These are phyloP conservation scores for Nymphalis urticae DNA, from an alignment of 2,888 invertebrate species.

Conservation along the genomic window DNA sequence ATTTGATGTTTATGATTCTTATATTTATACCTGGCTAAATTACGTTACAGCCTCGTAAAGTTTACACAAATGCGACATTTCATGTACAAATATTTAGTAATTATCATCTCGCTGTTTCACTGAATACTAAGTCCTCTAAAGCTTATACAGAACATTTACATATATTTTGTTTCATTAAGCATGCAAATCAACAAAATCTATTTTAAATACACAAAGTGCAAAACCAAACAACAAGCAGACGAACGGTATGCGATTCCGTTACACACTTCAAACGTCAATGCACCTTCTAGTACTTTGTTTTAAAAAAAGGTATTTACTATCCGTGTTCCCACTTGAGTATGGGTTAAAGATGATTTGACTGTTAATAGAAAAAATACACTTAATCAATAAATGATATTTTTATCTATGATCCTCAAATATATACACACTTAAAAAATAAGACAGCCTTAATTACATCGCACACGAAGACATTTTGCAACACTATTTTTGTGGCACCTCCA, in stretches of 20 bases:
- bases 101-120: too few relatives aligned
- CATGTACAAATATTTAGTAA: too few relatives aligned
- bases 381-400: too few relatives aligned
- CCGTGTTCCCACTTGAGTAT: background rate
- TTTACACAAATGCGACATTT: too few relatives aligned
- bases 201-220: background rate
- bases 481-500: too few relatives aligned
- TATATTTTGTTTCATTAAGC: background rate
- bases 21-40: background rate
- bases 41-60: too few relatives aligned
- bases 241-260: slow-evolving; percentile 25
- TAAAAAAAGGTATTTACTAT: slow-evolving; percentile 4
- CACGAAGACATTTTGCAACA: too few relatives aligned
- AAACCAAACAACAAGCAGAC: slow-evolving; percentile 1
- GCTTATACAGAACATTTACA: background rate
- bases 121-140: too few relatives aligned
- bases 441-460: too few relatives aligned
- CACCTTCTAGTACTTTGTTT: slow-evolving; percentile 25
- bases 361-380: too few relatives aligned
- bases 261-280: slow-evolving; percentile 32
- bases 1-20: background rate
- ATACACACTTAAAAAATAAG: too few relatives aligned
- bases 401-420: too few relatives aligned
- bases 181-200: background rate
- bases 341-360: background rate